Percentiles rank a stretch among this genome's conserved stretches.
Evolutionary conservation across 2,797 vertebrate genomes (phyloP).

Genomic region (Somateria mollissima): DNA sequence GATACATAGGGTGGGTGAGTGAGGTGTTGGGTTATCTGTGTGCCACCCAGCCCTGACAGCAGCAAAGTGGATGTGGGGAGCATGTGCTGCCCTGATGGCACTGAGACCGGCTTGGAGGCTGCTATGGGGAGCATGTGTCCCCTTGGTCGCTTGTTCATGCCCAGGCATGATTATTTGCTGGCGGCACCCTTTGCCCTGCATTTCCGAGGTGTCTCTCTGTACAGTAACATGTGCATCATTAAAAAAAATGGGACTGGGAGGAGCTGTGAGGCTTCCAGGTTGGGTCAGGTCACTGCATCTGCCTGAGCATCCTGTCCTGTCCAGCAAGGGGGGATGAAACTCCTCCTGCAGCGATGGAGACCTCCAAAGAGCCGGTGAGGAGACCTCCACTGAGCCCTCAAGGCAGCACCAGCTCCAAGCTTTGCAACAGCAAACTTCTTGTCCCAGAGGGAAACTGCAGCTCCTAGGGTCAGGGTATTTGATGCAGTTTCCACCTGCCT

Average conservation of each 20-base stretch:
- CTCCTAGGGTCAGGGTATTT: neutral
- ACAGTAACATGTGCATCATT: neutral
- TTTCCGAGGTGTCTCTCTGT: neutral
- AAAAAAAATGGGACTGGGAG: neutral
- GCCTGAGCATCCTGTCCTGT: too few relatives aligned
- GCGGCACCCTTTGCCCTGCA: neutral
- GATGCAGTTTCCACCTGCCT: neutral
- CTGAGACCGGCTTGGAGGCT: neutral
- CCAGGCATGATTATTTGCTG: rapidly evolving
- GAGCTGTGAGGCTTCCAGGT: neutral
- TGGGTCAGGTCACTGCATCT: neutral
- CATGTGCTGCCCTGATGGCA: neutral
- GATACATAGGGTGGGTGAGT: too few relatives aligned
- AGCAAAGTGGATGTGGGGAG: neutral
- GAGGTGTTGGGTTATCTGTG: too few relatives aligned
- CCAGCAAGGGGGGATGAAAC: neutral
- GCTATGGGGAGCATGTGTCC: neutral
- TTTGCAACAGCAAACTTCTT: neutral
- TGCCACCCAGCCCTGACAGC: too few relatives aligned
- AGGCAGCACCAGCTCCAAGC: neutral
- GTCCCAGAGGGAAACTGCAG: neutral
- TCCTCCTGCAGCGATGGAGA: rapidly evolving
- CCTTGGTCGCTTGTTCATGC: neutral
- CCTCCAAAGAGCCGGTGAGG: neutral
- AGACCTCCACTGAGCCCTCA: neutral